Evolutionary conservation across 2,888 invertebrate genomes (phyloP).

Genomic region (Drosophila maculinotata): DNA sequence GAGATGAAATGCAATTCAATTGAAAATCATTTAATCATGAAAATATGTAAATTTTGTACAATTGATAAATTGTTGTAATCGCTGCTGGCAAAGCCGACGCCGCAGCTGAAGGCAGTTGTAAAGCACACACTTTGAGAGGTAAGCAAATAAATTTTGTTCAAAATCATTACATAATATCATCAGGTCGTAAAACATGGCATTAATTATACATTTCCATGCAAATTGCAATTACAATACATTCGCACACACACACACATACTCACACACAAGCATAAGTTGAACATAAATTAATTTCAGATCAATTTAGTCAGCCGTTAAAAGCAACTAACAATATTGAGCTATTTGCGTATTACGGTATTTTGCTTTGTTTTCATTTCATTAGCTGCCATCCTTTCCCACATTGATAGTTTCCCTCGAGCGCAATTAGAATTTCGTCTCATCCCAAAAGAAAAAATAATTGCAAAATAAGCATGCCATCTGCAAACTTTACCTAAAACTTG

Average conservation of each 20-base stretch:
- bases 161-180: slow-evolving; percentile 68
- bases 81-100: neutral
- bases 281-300: slow-evolving; percentile 55
- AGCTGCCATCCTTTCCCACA: slow-evolving; percentile 18
- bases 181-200: slow-evolving; percentile 59
- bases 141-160: slow-evolving; percentile 65
- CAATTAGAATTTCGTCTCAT: neutral
- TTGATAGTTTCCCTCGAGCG: slow-evolving; percentile 27
- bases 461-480: too few species aligned
- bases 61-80: slow-evolving; percentile 43
- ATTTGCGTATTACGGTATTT: slow-evolving; percentile 37
- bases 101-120: slow-evolving; percentile 15
- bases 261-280: slow-evolving; percentile 9
- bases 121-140: slow-evolving; percentile 39
- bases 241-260: slow-evolving; percentile 4
- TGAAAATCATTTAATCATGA: slow-evolving; percentile 72
- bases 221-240: slow-evolving; percentile 60
- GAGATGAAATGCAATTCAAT: slow-evolving; percentile 55
- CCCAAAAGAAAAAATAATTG: neutral
- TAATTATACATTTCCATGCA: slow-evolving; percentile 70
- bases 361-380: slow-evolving; percentile 21
- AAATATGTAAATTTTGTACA: slow-evolving; percentile 63
- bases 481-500: too few species aligned
- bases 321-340: slow-evolving; percentile 43
- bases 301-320: slow-evolving; percentile 56